A percentile compares a stretch with the other conserved stretches of the same genome.
These are phyloP conservation scores for Hippocampus barbouri DNA, from an alignment of 2,113 vertebrate genomes.

Conservation along the genomic window DNA sequence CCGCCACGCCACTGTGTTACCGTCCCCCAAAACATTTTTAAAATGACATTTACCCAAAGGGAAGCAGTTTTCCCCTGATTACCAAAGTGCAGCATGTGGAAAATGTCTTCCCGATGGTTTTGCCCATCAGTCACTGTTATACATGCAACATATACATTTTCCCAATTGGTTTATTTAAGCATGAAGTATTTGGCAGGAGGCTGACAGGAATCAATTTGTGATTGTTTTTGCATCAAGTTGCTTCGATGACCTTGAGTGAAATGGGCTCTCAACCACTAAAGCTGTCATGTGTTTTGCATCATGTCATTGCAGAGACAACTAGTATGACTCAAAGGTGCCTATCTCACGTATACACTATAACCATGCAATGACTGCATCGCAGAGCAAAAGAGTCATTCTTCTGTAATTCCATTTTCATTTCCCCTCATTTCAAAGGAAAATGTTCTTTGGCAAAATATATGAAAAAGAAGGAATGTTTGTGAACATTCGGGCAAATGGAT, in stretches of 20 bases:
- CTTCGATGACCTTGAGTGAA: not conserved
- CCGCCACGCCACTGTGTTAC: too few species aligned
- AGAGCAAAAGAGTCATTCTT: not conserved
- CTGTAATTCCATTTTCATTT: not conserved
- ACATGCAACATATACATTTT: not conserved
- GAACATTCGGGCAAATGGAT: not conserved
- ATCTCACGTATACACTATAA: not conserved
- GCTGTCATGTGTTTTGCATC: constrained; percentile 3
- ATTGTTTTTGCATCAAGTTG: not conserved
- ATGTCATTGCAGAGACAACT: constrained; percentile 3
- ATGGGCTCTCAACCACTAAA: not conserved
- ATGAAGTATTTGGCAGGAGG: not conserved
- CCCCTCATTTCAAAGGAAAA: constrained; percentile 7
- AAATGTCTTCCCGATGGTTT: not conserved
- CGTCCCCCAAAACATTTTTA: not conserved
- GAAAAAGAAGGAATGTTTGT: not conserved
- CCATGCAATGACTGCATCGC: not conserved
- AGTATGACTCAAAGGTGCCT: not conserved
- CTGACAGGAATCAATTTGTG: not conserved
- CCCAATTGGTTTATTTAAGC: not conserved
- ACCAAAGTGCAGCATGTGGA: constrained; percentile 1
- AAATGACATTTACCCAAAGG: not conserved
- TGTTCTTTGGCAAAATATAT: not conserved
- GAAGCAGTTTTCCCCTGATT: not conserved
- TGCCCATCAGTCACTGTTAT: not conserved